Percentiles rank a stretch among this genome's conserved stretches.
phyloP scores from a whole-genome alignment of 2,888 invertebrate genomes.

The Drosophila mayaguana region DNA sequence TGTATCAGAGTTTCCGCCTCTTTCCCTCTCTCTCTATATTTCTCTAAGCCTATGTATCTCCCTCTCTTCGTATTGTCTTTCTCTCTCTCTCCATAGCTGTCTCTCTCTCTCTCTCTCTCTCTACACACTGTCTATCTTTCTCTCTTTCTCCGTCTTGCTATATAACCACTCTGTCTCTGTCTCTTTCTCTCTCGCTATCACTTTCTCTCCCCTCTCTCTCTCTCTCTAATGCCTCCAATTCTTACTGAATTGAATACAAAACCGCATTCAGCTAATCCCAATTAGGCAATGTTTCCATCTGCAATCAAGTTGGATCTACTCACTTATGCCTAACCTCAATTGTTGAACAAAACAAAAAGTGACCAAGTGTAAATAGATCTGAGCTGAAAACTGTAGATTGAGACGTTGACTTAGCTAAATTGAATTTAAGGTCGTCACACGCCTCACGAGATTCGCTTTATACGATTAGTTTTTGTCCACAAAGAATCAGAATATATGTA shows the following conservation, averaged over 20 bases:
- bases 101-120: too few species aligned
- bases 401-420: constrained; percentile 69
- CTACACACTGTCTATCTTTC: too few species aligned
- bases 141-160: too few species aligned
- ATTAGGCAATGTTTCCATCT: constrained; percentile 46
- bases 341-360: constrained; percentile 56
- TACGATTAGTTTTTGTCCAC: background rate
- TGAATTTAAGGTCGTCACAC: constrained; percentile 77
- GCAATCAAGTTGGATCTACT: constrained; percentile 11
- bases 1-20: too few species aligned
- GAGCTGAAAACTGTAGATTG: constrained; percentile 35
- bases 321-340: constrained; percentile 67
- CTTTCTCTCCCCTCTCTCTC: background rate
- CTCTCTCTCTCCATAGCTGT: background rate
- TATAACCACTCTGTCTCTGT: too few species aligned
- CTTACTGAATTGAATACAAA: constrained; percentile 16
- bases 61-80: too few species aligned
- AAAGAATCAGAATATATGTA: background rate
- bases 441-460: constrained; percentile 75
- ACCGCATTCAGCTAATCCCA: constrained; percentile 4
- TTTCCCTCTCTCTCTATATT: background rate
- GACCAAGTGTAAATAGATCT: constrained; percentile 66
- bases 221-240: too few species aligned
- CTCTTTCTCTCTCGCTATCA: background rate
- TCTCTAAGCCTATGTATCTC: background rate